Evolutionary conservation across 2,797 vertebrate genomes (phyloP), one percentile per base, ranked within the genome.

Genomic region (Mastacembelus armatus): DNA sequence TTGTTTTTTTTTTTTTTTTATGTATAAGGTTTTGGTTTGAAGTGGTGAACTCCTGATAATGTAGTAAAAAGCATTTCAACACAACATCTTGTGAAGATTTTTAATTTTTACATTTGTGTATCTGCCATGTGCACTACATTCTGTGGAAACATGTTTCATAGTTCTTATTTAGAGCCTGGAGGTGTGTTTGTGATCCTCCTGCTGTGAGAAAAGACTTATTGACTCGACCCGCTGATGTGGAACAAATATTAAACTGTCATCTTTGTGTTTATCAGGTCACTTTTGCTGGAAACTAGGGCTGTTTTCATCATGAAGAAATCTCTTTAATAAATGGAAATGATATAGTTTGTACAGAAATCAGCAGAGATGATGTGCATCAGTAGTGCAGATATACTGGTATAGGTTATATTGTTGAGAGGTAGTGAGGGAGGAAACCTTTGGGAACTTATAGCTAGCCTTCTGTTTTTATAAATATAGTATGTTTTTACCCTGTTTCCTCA

Each of bases 31-130:
- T 52, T 74, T 42, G 27, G 56, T 81, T 61, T 55, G 29, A 71
- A 56, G 47, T 64, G 36, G 45, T 66, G 56, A 63, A 52, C 47
- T 29, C 14, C 45, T 76, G 50, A 71, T 16, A 24, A 51, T n/a
- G 44, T 49, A 36, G 38, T 58, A 56, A 50, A 66, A 39, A 65
- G 38, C 14, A 56, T 78, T 84, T 75, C 63, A 49, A 55, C n/a
- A 61, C 60, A 45, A 71, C 26, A 42, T 42, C 78, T 67, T 67
- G 63, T 74, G 49, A 78, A 75, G 51, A 77, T 35, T 54, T 80
- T 40, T 43, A 56, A 83, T 81, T 82, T 85, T 77, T 85, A 60
- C 72, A 66, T 40, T 33, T n/a, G 15, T 71, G 54, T 69, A 18
- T 68, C 48, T 48, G 50, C 59, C 56, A 4, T 49, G 50, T 64